These are phyloP conservation scores for Meteorus cinctellus DNA, from an alignment of 2,888 invertebrate species.

Conservation along the genomic window DNA sequence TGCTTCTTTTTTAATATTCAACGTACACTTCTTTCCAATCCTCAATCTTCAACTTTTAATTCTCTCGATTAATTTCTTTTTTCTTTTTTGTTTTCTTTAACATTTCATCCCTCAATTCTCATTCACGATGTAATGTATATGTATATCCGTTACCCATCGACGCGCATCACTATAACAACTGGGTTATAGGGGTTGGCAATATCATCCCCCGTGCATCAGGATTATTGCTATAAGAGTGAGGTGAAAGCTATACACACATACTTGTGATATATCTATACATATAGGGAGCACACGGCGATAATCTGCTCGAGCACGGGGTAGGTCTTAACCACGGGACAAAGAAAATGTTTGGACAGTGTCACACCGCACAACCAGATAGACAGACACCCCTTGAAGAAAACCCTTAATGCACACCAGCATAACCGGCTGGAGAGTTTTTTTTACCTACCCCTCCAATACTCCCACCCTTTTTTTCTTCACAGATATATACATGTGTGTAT, in stretches of 20 bases:
- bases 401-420: slow-evolving; percentile 51
- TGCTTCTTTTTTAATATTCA: neutral
- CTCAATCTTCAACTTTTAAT: neutral
- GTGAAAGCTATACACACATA: slow-evolving; percentile 53
- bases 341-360: slow-evolving; percentile 74
- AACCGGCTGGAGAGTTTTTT: slow-evolving; percentile 31
- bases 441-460: slow-evolving; percentile 22
- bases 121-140: slow-evolving; percentile 28
- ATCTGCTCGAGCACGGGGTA: slow-evolving; percentile 63
- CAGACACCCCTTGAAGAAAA: slow-evolving; percentile 62
- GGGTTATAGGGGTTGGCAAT: slow-evolving; percentile 35
- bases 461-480: too few relatives aligned
- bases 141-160: slow-evolving; percentile 55
- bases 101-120: neutral
- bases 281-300: slow-evolving; percentile 56
- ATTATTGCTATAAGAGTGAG: slow-evolving; percentile 35
- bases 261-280: neutral
- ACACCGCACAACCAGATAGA: slow-evolving; percentile 62
- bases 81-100: neutral
- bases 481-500: slow-evolving; percentile 23
- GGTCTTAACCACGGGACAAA: slow-evolving; percentile 72
- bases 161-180: slow-evolving; percentile 48
- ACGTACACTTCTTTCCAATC: neutral
- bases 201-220: slow-evolving; percentile 28
- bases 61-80: slow-evolving; percentile 27